phyloP scores from a whole-genome alignment of 2,888 invertebrate genomes.

The Amphipoea oculea region DNA sequence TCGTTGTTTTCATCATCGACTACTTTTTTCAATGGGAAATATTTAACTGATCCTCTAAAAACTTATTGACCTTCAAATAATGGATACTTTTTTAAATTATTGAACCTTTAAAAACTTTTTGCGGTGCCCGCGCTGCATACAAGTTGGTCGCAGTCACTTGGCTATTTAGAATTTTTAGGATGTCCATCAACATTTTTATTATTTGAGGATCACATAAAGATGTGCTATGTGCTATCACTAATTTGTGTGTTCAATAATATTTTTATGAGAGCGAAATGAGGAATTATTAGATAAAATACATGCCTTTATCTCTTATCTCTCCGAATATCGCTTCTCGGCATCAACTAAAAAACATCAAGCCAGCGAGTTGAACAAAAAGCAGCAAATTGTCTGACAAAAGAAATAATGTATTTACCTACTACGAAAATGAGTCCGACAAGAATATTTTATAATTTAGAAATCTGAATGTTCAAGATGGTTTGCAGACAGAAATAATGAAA shows the following conservation, averaged over 20 bases:
- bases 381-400: not conserved
- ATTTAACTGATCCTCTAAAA: too few species aligned
- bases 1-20: too few species aligned
- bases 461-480: not conserved
- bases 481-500: slow-evolving; percentile 19
- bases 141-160: too few species aligned
- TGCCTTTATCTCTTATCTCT: not conserved
- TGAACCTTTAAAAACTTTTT: too few species aligned
- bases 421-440: not conserved
- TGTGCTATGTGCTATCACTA: not conserved
- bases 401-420: not conserved
- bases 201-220: not conserved
- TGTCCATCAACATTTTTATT: not conserved
- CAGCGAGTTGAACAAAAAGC: not conserved
- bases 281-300: not conserved
- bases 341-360: not conserved
- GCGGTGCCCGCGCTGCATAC: too few species aligned
- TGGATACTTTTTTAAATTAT: too few species aligned
- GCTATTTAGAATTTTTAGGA: not conserved
- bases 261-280: not conserved
- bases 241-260: not conserved
- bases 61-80: too few species aligned
- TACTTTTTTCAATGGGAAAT: too few species aligned
- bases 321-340: not conserved
- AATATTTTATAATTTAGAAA: not conserved